Conservation (phyloP, 2,113 vertebrate genomes). For the Manacus vitellinus region DNA sequence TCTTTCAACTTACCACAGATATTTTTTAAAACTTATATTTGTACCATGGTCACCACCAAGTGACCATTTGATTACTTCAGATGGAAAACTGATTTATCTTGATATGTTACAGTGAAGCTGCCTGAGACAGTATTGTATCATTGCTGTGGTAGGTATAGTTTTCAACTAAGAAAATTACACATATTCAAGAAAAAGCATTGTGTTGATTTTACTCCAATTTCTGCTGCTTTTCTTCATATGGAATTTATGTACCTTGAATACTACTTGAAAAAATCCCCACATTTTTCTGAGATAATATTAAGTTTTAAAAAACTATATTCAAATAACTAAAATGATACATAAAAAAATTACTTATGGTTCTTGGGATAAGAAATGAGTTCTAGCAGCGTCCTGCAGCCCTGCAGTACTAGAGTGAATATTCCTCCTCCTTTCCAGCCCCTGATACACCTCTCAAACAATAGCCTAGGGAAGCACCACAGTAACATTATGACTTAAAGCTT, state of each 20-base stretch:
- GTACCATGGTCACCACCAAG: neutral
- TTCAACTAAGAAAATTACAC: neutral
- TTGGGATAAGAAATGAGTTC: neutral
- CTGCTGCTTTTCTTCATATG: neutral
- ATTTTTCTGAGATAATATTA: neutral
- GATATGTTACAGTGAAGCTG: neutral
- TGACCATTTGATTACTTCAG: neutral
- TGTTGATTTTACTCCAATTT: neutral
- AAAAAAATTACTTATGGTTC: neutral
- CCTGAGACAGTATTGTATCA: neutral
- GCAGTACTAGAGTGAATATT: neutral
- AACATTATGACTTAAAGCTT: neutral
- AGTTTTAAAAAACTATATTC: neutral
- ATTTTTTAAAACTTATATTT: neutral
- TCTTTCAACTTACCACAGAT: neutral
- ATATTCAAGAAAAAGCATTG: neutral
- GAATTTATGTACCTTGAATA: neutral
- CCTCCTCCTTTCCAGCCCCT: neutral
- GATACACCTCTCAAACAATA: neutral
- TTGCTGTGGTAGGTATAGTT: neutral
- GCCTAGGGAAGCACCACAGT: neutral
- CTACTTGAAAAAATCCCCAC: neutral
- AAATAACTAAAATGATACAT: neutral
- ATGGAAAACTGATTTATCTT: neutral
- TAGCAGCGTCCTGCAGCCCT: neutral